Evolutionary conservation across 2,113 vertebrate genomes (phyloP).

Genomic region (Malurus melanocephalus): DNA sequence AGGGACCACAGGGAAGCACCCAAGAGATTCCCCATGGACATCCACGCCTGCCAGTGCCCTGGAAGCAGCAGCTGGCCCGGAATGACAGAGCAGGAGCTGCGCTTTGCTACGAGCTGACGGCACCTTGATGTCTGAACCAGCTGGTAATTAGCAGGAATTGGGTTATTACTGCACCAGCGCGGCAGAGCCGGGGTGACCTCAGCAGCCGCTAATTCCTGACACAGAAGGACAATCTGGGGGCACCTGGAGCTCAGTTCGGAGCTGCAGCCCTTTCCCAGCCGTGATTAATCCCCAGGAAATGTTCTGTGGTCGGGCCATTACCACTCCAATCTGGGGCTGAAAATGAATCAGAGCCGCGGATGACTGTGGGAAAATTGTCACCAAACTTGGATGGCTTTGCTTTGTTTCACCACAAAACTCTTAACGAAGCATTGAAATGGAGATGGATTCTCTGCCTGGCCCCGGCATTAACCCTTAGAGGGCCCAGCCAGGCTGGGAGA

Average conservation of each 20-base stretch:
- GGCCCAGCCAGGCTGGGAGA: background rate
- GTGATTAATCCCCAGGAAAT: slow-evolving; percentile 59
- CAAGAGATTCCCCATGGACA: background rate
- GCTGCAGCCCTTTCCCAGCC: slow-evolving; percentile 20
- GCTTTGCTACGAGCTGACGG: background rate
- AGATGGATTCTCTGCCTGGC: slow-evolving; percentile 3
- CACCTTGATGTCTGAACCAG: background rate
- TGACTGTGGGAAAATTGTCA: slow-evolving; percentile 60
- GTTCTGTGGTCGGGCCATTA: slow-evolving; percentile 51
- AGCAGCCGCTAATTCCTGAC: background rate
- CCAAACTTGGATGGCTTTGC: slow-evolving; percentile 48
- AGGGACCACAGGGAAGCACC: background rate
- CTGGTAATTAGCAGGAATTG: background rate
- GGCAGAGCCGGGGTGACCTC: background rate
- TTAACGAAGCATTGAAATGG: slow-evolving; percentile 24
- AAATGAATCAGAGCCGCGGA: slow-evolving; percentile 39
- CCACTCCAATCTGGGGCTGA: slow-evolving; percentile 5
- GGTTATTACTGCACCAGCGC: background rate
- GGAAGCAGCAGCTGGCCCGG: background rate
- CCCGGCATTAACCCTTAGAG: background rate
- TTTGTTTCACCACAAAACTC: slow-evolving; percentile 49
- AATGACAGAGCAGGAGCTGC: background rate
- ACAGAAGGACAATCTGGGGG: slow-evolving; percentile 1
- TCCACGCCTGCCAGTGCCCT: fast-evolving
- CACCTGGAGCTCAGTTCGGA: background rate